Conservation (phyloP, 2,888 invertebrate species). For the Idaea straminata region DNA sequence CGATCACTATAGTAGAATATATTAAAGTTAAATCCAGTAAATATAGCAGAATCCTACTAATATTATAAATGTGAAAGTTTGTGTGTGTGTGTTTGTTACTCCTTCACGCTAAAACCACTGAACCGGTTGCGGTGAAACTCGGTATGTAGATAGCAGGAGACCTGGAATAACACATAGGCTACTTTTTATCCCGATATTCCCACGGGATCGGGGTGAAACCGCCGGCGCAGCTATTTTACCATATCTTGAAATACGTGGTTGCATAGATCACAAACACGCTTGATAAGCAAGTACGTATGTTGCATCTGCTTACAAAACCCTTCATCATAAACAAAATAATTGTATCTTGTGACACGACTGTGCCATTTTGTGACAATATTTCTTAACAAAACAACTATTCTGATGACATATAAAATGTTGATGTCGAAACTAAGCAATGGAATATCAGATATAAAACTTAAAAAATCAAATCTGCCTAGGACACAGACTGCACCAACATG, state of each 20-base stretch:
- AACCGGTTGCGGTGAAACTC: too few species aligned
- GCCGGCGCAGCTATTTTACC: not conserved
- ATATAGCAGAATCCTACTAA: too few species aligned
- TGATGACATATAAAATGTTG: not conserved
- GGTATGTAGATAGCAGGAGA: too few species aligned
- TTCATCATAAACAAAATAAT: not conserved
- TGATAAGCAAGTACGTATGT: not conserved
- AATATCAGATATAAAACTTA: not conserved
- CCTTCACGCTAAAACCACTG: too few species aligned
- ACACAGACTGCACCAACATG: not conserved
- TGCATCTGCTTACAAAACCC: not conserved
- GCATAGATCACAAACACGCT: not conserved
- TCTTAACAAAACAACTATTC: not conserved
- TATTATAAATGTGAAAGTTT: too few species aligned
- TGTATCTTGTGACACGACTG: not conserved
- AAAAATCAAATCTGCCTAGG: not conserved
- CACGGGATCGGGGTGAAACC: too few species aligned
- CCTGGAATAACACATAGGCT: too few species aligned
- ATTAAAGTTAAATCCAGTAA: too few species aligned
- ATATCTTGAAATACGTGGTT: not conserved
- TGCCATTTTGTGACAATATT: not conserved
- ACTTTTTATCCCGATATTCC: too few species aligned
- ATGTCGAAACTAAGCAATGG: not conserved
- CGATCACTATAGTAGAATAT: not conserved
- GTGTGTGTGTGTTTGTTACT: too few species aligned